Evolutionary conservation across 2,113 vertebrate species (phyloP).

Genomic region (Osmerus mordax): DNA sequence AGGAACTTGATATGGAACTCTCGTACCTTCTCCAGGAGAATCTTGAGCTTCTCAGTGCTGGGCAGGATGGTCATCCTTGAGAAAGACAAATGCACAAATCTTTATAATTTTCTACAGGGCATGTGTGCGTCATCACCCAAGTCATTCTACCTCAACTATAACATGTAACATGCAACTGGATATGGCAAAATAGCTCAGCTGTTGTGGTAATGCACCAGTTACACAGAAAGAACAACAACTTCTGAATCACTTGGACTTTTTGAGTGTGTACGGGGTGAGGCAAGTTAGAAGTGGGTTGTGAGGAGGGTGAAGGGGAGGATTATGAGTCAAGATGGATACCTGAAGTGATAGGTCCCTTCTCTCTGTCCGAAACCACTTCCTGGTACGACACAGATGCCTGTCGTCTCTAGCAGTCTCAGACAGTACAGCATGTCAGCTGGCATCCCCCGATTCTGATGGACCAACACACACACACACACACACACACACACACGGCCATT

Average conservation of each 20-base stretch:
- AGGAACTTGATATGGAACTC: constrained; percentile 69
- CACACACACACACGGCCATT: not conserved
- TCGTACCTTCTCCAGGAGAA: constrained; percentile 78
- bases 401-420: constrained; percentile 85
- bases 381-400: constrained; percentile 89
- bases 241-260: too few species aligned
- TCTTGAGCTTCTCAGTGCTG: constrained; percentile 76
- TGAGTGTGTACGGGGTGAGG: too few species aligned
- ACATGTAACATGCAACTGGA: not conserved
- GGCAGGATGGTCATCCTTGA: constrained; percentile 87
- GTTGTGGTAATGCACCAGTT: too few species aligned
- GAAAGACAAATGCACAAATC: not conserved
- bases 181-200: too few species aligned
- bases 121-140: too few species aligned
- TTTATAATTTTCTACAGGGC: too few species aligned
- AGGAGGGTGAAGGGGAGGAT: not conserved
- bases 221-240: too few species aligned
- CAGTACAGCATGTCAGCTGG: constrained; percentile 92
- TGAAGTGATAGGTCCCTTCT: constrained; percentile 89
- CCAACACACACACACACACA: not conserved
- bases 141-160: not conserved
- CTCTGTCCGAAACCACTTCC: constrained; percentile 90
- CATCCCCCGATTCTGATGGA: constrained; percentile 2
- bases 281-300: not conserved
- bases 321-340: constrained; percentile 60